Conservation (phyloP, 2,888 invertebrate genomes). For the Cistogaster globosa region DNA sequence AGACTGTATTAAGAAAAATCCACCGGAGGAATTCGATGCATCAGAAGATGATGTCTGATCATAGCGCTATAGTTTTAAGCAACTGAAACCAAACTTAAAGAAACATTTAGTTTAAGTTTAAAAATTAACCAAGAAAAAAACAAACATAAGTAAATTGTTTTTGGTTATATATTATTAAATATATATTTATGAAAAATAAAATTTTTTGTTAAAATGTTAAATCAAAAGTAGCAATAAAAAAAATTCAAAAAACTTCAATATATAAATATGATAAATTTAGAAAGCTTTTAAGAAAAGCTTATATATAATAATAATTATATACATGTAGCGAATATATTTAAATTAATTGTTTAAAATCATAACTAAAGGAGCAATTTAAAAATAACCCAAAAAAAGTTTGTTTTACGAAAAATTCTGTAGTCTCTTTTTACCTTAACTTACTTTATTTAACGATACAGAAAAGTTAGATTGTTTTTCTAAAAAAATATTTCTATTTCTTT, state of each 20-base stretch:
- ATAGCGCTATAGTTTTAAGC: constrained; percentile 68
- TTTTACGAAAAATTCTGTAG: no score
- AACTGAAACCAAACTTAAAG: constrained; percentile 67
- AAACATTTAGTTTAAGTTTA: constrained; percentile 32
- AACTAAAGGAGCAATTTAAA: no score
- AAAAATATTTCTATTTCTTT: no score
- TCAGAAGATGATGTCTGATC: constrained; percentile 70
- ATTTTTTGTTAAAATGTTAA: constrained; percentile 57
- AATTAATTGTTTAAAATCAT: no score
- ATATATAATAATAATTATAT: no score
- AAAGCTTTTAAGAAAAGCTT: constrained; percentile 54
- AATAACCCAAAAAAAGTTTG: no score
- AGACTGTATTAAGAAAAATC: constrained; percentile 87
- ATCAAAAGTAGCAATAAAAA: constrained; percentile 27
- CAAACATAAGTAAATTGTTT: constrained; percentile 31
- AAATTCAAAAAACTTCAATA: constrained; percentile 1
- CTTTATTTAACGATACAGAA: no score
- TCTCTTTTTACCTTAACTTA: no score
- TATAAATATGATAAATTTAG: neutral
- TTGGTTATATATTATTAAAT: constrained; percentile 40
- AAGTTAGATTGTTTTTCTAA: no score
- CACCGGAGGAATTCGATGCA: constrained; percentile 78
- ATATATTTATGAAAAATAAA: constrained; percentile 5
- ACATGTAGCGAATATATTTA: no score
- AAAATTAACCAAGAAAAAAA: constrained; percentile 40